phyloP scores from a whole-genome alignment of 2,797 vertebrate species.

The Tokudaia tokunoshimensis region DNA sequence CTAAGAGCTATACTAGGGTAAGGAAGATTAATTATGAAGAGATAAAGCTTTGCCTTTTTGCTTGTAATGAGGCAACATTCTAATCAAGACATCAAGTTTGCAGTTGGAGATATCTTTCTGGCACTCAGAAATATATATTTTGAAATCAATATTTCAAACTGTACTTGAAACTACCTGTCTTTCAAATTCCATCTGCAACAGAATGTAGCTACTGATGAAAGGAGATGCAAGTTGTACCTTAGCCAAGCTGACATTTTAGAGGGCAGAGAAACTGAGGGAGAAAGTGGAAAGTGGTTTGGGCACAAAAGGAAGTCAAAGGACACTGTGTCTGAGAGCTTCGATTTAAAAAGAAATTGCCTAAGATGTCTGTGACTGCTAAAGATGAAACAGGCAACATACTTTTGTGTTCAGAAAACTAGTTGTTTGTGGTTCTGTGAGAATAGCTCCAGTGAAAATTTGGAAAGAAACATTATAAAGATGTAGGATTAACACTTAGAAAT shows the following conservation, averaged over 20 bases:
- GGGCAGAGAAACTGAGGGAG: neutral
- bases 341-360: neutral
- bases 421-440: neutral
- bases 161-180: neutral
- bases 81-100: neutral
- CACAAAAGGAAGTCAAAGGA: neutral
- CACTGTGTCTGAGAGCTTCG: neutral
- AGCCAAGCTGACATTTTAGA: neutral
- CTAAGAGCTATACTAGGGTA: neutral
- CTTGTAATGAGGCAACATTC: neutral
- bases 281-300: neutral
- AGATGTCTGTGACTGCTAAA: neutral
- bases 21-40: neutral
- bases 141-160: neutral
- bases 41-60: neutral
- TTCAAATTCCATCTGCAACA: neutral
- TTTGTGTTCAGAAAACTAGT: neutral
- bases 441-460: neutral
- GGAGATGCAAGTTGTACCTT: neutral
- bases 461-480: neutral
- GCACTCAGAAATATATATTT: neutral
- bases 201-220: neutral
- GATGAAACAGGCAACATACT: neutral
- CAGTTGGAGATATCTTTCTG: neutral
- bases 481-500: neutral